Base-by-base conservation (phyloP, 2,113 vertebrate species). In the Shinisaurus crocodilurus region DNA sequence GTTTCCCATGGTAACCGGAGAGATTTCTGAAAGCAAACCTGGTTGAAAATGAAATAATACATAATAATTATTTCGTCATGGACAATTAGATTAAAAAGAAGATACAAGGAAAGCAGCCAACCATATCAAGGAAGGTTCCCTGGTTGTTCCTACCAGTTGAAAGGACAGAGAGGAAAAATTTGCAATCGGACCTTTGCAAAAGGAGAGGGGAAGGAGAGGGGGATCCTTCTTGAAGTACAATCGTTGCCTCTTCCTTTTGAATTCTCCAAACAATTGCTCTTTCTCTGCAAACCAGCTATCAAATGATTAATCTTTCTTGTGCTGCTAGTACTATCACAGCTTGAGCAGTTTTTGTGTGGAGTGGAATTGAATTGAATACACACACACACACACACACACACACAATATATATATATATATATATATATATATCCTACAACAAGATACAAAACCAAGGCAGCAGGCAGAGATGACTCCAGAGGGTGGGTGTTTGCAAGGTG, bases 1-100 rank as follows among this genome's bases (percentile, higher is more conserved):
- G 13, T 92, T 96, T 95, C 94, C 93, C 91, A 93, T 80, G 57
- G 85, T 91, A 91, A 96, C 94, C 86, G 89, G 96, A 97, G 89
- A 93, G 94, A 82, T 92, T 91, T 92, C 93, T 93, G 90, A 87
- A 81, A 92, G 94, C 16, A 87, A 90, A 50, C 54, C 83, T 12
- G 25, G 57, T 76, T 75, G 88, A 94, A 93, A 93, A 88, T 72
- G 88, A 86, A 48, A 57, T 37, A 54, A 86, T 45, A 40, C 94
- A 90, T 91, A 90, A 95, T 94, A 87, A 93, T 57, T 63, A 94
- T 94, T 93, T 91, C 89, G 90, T 84, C 70, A 69, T 88, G 50
- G 91, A 91, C 92, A 95, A 95, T 94, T 67, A n/a, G 86, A 88
- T 60, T 76, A n/a, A 48, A 69, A 88, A 67, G 75, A 65, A 5